Evolutionary conservation across 1,140 invertebrate genomes (phyloP).

Genomic region (Ceratoteleas bidentatus): DNA sequence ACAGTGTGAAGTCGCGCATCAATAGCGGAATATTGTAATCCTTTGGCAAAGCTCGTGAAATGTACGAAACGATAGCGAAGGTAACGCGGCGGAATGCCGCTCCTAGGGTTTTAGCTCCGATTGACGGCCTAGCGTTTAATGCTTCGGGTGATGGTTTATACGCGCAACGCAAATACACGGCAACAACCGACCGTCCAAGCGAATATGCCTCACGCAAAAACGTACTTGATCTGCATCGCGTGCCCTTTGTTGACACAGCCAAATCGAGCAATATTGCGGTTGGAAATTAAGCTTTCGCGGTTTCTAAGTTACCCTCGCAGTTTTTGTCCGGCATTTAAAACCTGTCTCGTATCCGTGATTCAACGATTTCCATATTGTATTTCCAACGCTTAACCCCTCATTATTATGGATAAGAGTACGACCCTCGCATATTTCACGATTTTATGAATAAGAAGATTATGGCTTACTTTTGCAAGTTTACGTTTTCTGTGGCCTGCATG

Average conservation of each 20-base stretch:
- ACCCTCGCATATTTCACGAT: no score
- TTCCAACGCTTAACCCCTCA: no score
- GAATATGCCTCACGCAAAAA: constrained; percentile 56
- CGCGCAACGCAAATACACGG: constrained; percentile 46
- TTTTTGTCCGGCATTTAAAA: no score
- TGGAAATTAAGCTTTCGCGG: constrained; percentile 36
- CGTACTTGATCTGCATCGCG: constrained; percentile 40
- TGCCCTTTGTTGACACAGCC: constrained; percentile 29
- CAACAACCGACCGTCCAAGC: constrained; percentile 45
- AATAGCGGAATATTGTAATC: constrained; percentile 54
- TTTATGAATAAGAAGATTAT: no score
- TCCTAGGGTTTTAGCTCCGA: constrained; percentile 53
- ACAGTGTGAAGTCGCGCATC: constrained; percentile 7
- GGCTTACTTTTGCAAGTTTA: no score
- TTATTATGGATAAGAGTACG: no score
- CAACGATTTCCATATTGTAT: no score
- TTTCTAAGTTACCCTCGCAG: background rate
- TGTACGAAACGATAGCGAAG: constrained; percentile 19
- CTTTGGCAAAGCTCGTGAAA: constrained; percentile 48
- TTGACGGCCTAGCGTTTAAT: constrained; percentile 59
- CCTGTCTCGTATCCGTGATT: no score
- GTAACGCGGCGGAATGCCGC: constrained; percentile 56
- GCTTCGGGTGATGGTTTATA: constrained; percentile 53
- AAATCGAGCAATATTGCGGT: constrained; percentile 31
- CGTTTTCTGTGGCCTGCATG: no score